A percentile compares a stretch with the other conserved stretches of the same genome.
These are phyloP conservation scores for Lysandra bellargus DNA, from an alignment of 2,888 invertebrate species.

Conservation along the genomic window DNA sequence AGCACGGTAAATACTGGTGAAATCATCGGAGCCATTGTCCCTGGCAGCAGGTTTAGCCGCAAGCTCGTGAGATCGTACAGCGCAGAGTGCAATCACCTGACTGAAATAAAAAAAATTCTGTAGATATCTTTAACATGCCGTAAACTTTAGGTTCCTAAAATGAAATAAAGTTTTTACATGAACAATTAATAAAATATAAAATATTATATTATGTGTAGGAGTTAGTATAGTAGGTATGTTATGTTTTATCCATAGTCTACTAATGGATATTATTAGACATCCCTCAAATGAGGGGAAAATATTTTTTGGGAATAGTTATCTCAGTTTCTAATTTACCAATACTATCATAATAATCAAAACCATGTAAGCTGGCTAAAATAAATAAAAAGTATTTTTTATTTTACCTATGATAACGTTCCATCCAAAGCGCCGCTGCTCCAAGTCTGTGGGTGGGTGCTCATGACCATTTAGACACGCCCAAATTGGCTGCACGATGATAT, in stretches of 20 bases:
- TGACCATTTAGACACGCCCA: slow-evolving; percentile 28
- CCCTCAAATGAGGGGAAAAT: no score
- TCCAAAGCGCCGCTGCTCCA: neutral
- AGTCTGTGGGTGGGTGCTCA: slow-evolving; percentile 28
- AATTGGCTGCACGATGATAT: slow-evolving; percentile 20
- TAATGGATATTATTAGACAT: no score
- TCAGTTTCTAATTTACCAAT: neutral
- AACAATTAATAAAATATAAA: neutral
- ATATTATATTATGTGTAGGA: no score
- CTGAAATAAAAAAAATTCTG: no score
- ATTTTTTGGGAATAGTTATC: neutral
- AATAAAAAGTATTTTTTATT: neutral
- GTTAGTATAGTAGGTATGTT: no score
- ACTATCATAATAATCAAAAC: neutral
- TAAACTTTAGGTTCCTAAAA: no score
- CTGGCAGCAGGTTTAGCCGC: slow-evolving; percentile 35
- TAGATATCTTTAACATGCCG: no score
- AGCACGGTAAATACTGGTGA: slow-evolving; percentile 52
- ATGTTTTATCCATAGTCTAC: no score
- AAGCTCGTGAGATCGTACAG: neutral
- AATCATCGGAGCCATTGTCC: slow-evolving; percentile 54
- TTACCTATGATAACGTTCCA: neutral
- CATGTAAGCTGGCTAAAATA: neutral
- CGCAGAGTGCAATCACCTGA: neutral
- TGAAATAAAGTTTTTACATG: neutral